Evolutionary conservation across 92 coral and sea anemone genomes (phyloP).

Genomic region (Ricordea florida): DNA sequence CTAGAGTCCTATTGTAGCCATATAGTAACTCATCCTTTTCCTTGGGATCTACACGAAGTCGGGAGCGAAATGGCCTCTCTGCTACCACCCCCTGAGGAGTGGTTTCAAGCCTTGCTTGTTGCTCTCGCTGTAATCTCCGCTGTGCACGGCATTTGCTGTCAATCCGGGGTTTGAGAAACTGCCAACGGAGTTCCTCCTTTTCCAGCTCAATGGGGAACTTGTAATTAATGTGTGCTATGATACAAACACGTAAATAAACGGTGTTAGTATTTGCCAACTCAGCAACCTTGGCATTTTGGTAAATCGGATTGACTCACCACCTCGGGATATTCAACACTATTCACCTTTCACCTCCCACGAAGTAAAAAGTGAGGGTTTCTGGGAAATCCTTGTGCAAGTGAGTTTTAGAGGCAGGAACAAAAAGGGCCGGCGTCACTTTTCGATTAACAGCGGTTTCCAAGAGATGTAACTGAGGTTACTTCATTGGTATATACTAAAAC

Average conservation of each 20-base stretch:
- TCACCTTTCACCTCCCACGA: no score
- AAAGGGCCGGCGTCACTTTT: no score
- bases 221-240: slow-evolving; percentile 82
- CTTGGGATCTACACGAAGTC: slow-evolving; percentile 59
- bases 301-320: no score
- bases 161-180: slow-evolving; percentile 87
- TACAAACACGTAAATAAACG: background rate
- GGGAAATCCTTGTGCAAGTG: no score
- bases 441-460: no score
- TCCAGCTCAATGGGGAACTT: slow-evolving; percentile 90
- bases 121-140: slow-evolving; percentile 85
- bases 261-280: background rate
- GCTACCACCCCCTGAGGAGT: background rate
- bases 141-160: slow-evolving; percentile 99
- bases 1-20: slow-evolving; percentile 40
- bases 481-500: no score
- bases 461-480: no score
- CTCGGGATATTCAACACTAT: no score
- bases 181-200: slow-evolving; percentile 96
- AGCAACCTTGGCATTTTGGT: background rate
- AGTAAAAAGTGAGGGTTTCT: no score
- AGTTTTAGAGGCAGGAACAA: no score
- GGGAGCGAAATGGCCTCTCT: slow-evolving; percentile 39
- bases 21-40: slow-evolving; percentile 77
- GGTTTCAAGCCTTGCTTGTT: slow-evolving; percentile 59